Base-by-base conservation (phyloP, 2,113 vertebrate genomes). In the Cisticola juncidis region DNA sequence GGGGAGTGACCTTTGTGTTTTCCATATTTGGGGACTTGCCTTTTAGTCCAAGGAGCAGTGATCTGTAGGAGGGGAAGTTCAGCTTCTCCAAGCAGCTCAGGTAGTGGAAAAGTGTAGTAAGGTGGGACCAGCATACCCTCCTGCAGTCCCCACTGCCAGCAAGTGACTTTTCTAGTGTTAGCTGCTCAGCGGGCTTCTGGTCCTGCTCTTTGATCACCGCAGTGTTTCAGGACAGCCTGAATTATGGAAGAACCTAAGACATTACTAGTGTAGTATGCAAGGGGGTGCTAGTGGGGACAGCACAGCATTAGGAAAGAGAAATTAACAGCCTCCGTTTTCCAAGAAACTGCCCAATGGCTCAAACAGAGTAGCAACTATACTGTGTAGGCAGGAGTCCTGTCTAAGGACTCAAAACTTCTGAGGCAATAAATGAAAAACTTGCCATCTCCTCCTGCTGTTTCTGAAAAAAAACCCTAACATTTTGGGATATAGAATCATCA, bases 1-100 rank as follows among this genome's bases (percentile, higher is more conserved):
- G 68, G 1, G 25, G 72, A 90, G 36, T 94, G 93, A 96, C 88
- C 94, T 97, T 96, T 94, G 18, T 5, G 0, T 74, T 36, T 74
- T 94, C 72, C 77, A 19, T 96, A 88, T 95, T 42, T 71, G 82
- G 80, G 42, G 65, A 74, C 64, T 77, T 92, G 86, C 76, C 92
- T 93, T 94, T 93, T 71, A 86, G 48, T 64, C 9, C 1, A 2
- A 74, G 61, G 44, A 82, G 56, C 51, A 54, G 29, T 24, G 4
- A 66, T 14, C 11, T 12, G 47, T 61, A 29, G 20, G 14, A 91
- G 36, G 28, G 54, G 13, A 78, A 28, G 20, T 80, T 93, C 74
- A 92, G 29, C 25, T 35, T 76, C 61, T 38, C 14, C 1, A 16
- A 48, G 31, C 53, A 87, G 69, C 66, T 89, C 81, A 77, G 57